Percentiles rank a stretch among this genome's conserved stretches.
phyloP scores from a whole-genome alignment of 2,113 vertebrate genomes.

The Electrona antarctica region DNA sequence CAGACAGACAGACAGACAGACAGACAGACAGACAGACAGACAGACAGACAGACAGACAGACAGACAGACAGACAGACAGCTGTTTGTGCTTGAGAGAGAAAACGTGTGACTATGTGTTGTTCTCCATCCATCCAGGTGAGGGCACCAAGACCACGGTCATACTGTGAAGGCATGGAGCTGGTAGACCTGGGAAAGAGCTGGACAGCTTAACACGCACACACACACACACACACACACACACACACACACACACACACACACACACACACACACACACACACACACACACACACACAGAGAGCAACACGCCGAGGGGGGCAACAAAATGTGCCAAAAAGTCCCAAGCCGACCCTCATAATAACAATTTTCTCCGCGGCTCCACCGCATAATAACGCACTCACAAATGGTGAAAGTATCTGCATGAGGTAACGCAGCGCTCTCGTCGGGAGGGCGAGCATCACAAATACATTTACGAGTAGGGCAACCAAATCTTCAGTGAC shows the following conservation, averaged over 20 bases:
- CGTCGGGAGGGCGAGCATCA: too few species aligned
- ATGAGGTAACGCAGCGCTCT: too few species aligned
- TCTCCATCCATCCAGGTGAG: conserved; percentile 62
- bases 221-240: too few species aligned
- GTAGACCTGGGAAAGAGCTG: conserved; percentile 84
- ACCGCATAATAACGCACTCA: too few species aligned
- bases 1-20: background rate
- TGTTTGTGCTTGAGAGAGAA: too few species aligned
- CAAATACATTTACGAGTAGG: too few species aligned
- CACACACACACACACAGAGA: background rate
- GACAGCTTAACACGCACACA: conserved; percentile 78
- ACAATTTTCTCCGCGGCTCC: too few species aligned
- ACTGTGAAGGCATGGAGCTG: conserved; percentile 87
- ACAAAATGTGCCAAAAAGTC: too few species aligned
- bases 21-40: background rate
- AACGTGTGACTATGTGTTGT: conserved; percentile 3
- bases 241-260: background rate
- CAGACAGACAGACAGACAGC: background rate
- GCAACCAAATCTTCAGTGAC: too few species aligned
- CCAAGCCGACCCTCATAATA: too few species aligned
- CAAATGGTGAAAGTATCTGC: too few species aligned
- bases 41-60: background rate
- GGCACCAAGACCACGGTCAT: conserved; percentile 75
- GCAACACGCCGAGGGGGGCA: too few species aligned
- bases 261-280: background rate